Evolutionary conservation across 1,140 invertebrate genomes (phyloP).

Genomic region (Frieseomelitta varia): DNA sequence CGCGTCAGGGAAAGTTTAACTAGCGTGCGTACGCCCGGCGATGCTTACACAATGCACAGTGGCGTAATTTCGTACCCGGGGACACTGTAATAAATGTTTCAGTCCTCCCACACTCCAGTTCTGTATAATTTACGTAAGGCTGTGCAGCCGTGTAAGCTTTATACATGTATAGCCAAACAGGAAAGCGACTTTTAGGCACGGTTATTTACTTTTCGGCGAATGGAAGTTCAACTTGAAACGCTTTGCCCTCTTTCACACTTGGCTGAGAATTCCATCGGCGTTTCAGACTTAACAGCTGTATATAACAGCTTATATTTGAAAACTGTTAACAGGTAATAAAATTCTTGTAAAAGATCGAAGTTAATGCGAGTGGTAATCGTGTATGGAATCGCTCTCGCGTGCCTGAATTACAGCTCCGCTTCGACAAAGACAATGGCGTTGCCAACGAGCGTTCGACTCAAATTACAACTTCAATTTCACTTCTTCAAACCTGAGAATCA

Average conservation of each 20-base stretch:
- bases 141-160: conserved; percentile 40
- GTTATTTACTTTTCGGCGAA: conserved; percentile 27
- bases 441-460: too few species aligned
- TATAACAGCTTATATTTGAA: too few species aligned
- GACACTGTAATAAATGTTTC: conserved; percentile 59
- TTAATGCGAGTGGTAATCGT: too few species aligned
- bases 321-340: too few species aligned
- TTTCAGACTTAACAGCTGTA: too few species aligned
- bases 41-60: conserved; percentile 67
- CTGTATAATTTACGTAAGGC: conserved; percentile 67
- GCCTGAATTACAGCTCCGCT: too few species aligned
- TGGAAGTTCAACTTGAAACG: neutral
- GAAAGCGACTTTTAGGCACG: conserved; percentile 30
- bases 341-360: too few species aligned
- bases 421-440: too few species aligned
- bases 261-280: neutral
- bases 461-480: too few species aligned
- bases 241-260: neutral
- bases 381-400: too few species aligned
- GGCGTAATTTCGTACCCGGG: conserved; percentile 65
- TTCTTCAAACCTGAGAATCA: too few species aligned
- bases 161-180: conserved; percentile 34
- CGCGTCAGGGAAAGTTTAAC: conserved; percentile 64
- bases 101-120: conserved; percentile 62
- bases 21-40: conserved; percentile 53